Evolutionary conservation across 2,113 vertebrate species (phyloP).

Genomic region (Eclectus roratus): DNA sequence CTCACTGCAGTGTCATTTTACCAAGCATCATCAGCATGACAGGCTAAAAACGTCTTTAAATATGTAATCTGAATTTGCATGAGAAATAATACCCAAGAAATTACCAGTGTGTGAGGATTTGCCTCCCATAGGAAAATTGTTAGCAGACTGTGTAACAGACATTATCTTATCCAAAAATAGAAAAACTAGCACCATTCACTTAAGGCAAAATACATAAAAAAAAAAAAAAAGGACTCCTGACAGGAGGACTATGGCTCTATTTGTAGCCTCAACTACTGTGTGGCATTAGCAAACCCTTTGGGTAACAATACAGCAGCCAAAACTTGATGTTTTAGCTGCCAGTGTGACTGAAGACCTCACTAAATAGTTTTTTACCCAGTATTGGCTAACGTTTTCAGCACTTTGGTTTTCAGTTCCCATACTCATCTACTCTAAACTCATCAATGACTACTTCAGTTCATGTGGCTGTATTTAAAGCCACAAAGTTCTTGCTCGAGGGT

Average conservation of each 20-base stretch:
- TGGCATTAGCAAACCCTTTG: neutral
- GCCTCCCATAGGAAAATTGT: neutral
- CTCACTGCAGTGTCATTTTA: neutral
- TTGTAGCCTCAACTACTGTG: neutral
- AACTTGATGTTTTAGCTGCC: neutral
- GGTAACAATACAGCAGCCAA: neutral
- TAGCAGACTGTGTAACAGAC: neutral
- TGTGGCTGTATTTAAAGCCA: neutral
- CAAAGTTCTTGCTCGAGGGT: neutral
- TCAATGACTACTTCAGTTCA: neutral
- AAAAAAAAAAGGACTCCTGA: neutral
- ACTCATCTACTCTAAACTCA: neutral
- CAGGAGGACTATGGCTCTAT: neutral
- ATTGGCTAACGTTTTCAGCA: neutral
- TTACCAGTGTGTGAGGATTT: neutral
- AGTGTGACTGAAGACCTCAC: neutral
- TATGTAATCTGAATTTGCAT: neutral
- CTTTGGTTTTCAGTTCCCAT: neutral
- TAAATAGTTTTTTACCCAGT: neutral
- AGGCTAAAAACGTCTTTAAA: neutral
- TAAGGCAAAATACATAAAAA: neutral
- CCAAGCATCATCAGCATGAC: neutral
- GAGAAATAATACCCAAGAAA: neutral
- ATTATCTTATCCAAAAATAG: neutral
- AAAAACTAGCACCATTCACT: neutral